phyloP scores from a whole-genome alignment of 92 coral and sea anemone genomes.

The Palythoa heliodiscus region DNA sequence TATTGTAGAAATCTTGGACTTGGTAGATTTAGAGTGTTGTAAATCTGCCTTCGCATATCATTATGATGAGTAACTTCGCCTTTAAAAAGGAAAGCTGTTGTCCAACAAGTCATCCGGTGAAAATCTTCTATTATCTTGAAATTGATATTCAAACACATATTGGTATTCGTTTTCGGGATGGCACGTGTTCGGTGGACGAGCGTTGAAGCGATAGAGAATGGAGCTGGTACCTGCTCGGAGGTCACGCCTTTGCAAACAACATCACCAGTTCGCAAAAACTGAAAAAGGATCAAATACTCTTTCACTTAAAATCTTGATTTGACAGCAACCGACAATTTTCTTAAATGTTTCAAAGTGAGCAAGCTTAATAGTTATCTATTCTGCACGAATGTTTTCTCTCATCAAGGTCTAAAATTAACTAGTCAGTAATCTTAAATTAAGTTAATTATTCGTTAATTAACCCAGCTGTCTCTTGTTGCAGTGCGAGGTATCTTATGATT shows the following conservation, averaged over 20 bases:
- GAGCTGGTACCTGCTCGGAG: slow-evolving; percentile 25
- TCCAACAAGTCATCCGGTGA: neutral
- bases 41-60: neutral
- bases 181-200: slow-evolving; percentile 9
- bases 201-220: slow-evolving; percentile 16
- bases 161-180: neutral
- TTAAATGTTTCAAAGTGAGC: neutral
- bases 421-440: neutral
- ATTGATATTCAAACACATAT: slow-evolving; percentile 6
- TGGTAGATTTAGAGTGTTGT: neutral
- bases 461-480: neutral
- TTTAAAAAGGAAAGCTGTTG: neutral
- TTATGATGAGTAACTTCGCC: slow-evolving; percentile 22
- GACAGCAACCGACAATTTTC: neutral
- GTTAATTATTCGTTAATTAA: neutral
- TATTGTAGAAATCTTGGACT: neutral
- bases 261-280: neutral
- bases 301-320: no score
- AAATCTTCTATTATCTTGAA: slow-evolving; percentile 5
- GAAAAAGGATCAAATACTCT: neutral
- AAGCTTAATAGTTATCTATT: neutral
- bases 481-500: neutral
- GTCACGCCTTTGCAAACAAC: slow-evolving; percentile 23
- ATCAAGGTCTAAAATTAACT: neutral
- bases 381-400: neutral